These are phyloP conservation scores for Cottoperca gobio DNA, from an alignment of 2,797 vertebrate genomes.

Conservation along the genomic window DNA sequence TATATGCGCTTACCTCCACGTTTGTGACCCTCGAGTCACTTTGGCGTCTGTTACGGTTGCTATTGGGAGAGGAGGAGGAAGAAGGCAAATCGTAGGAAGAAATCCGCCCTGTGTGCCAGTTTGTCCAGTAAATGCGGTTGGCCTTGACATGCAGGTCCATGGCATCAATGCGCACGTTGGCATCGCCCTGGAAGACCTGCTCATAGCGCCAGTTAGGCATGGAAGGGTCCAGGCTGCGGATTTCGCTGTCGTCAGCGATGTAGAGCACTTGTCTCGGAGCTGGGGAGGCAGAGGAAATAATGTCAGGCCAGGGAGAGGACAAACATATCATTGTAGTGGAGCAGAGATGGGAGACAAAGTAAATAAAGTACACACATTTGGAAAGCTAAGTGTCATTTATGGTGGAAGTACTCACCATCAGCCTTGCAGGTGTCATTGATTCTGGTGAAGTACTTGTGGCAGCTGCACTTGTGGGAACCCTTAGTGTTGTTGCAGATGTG, in stretches of 20 bases:
- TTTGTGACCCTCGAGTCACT: conserved; percentile 88
- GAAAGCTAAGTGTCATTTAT: not conserved
- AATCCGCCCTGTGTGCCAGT: conserved; percentile 97
- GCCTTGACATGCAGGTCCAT: conserved; percentile 96
- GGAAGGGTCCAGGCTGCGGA: conserved; percentile 93
- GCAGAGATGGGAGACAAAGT: not conserved
- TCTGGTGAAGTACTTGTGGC: conserved; percentile 92
- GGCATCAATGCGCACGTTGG: conserved; percentile 94
- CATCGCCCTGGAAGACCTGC: conserved; percentile 94
- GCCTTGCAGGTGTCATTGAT: conserved; percentile 94
- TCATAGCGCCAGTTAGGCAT: conserved; percentile 93
- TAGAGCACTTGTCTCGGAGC: conserved; percentile 91
- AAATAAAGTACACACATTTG: not conserved
- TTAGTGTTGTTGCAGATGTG: conserved; percentile 98
- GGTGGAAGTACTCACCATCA: conserved; percentile 82
- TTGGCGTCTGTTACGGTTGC: conserved; percentile 92
- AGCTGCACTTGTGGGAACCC: conserved; percentile 93
- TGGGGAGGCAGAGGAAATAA: conserved; percentile 60
- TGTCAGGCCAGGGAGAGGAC: not conserved
- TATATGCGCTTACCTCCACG: conserved; percentile 82
- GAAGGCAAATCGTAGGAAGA: conserved; percentile 90
- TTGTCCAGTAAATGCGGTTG: conserved; percentile 96
- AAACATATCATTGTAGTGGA: not conserved
- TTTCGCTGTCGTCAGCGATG: conserved; percentile 96
- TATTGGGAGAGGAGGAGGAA: conserved; percentile 74